A percentile compares a stretch with the other conserved stretches of the same genome.
Conservation (phyloP, 37 sponge, comb jelly and placozoan species). For the Cliona cf. orientalis region DNA sequence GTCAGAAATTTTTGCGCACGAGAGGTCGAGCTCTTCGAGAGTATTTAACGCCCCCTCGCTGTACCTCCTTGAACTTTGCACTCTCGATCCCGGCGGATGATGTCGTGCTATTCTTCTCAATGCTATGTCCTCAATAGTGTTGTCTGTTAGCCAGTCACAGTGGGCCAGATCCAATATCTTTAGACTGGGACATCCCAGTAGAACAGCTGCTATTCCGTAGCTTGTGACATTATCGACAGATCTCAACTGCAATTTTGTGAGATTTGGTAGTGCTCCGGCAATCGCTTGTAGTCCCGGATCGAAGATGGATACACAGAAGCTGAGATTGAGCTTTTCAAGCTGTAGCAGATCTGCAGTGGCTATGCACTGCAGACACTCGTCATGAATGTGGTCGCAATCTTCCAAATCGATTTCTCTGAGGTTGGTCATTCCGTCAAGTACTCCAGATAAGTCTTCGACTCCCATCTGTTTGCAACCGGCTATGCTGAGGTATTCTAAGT, state of each 20-base stretch:
- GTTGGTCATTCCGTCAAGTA: background rate
- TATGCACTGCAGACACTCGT: background rate
- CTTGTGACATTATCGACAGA: background rate
- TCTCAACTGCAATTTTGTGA: background rate
- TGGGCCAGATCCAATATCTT: background rate
- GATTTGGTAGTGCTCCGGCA: background rate
- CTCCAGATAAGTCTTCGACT: background rate
- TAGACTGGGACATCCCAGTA: background rate
- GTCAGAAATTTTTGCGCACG: background rate
- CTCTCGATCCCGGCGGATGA: too few species aligned
- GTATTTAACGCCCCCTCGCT: too few species aligned
- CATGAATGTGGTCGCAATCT: slow-evolving; percentile 9
- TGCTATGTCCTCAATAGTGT: background rate
- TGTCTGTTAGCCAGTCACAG: background rate
- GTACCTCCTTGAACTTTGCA: too few species aligned
- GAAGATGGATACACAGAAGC: background rate
- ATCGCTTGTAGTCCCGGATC: background rate
- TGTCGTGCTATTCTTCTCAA: background rate
- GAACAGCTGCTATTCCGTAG: background rate
- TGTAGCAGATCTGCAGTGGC: background rate
- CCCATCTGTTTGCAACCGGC: background rate
- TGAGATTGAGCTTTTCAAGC: background rate
- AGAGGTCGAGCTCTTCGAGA: background rate
- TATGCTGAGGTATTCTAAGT: background rate
- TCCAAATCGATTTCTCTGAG: background rate